These are phyloP conservation scores for Ischnura elegans DNA, from an alignment of 2,888 invertebrate species.

Conservation along the genomic window DNA sequence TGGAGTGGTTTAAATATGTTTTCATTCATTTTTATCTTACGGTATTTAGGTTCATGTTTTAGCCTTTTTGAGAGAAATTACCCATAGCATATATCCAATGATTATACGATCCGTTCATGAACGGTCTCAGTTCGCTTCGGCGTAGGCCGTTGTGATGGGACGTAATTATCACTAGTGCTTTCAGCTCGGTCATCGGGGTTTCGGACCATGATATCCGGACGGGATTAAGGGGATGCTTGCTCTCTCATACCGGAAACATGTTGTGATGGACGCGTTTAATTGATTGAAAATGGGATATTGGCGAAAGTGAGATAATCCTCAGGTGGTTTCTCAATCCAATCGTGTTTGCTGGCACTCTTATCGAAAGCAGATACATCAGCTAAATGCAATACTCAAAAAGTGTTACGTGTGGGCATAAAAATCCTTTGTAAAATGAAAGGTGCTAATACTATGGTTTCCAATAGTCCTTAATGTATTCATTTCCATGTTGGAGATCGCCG, in stretches of 20 bases:
- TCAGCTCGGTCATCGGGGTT: neutral
- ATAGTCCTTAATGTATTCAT: too few relatives aligned
- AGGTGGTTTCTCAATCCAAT: neutral
- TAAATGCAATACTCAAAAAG: neutral
- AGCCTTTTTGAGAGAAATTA: neutral
- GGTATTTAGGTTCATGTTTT: neutral
- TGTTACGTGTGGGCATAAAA: too few relatives aligned
- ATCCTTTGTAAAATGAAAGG: too few relatives aligned
- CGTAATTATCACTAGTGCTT: neutral
- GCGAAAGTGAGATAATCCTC: slow-evolving; percentile 4
- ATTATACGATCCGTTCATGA: neutral
- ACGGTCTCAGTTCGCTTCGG: neutral
- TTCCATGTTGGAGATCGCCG: too few relatives aligned
- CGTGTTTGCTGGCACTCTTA: neutral
- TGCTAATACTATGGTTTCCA: too few relatives aligned
- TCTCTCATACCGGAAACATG: neutral
- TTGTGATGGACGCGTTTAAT: neutral
- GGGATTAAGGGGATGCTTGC: neutral
- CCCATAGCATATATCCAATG: neutral
- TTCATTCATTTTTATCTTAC: too few relatives aligned
- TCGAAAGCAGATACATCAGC: neutral
- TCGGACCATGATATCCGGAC: neutral
- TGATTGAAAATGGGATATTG: neutral
- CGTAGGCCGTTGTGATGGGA: neutral
- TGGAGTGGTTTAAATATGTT: too few relatives aligned